phyloP scores from a whole-genome alignment of 35 echinoderm and acorn worm genomes.

The Eucidaris tribuloides region DNA sequence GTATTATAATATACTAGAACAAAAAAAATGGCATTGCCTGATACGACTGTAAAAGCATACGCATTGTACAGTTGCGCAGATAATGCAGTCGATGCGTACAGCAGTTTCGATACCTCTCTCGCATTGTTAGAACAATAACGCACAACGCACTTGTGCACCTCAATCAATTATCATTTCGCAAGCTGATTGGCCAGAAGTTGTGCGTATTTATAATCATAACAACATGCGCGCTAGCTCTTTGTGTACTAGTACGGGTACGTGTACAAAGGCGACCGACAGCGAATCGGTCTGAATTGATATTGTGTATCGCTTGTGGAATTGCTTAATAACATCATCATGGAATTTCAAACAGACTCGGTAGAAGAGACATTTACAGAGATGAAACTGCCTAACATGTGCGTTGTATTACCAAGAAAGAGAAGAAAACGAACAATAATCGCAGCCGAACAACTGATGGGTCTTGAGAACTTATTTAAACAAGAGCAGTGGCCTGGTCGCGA shows the following conservation, averaged over 20 bases:
- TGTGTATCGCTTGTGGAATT: neutral
- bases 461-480: slow-evolving; percentile 66
- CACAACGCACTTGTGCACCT: no score
- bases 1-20: no score
- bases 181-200: slow-evolving; percentile 5
- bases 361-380: neutral
- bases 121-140: no score
- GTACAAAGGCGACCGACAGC: neutral
- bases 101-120: no score
- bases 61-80: no score
- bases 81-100: no score
- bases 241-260: neutral
- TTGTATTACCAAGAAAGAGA: slow-evolving; percentile 17
- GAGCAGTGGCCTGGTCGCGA: slow-evolving; percentile 81
- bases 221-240: neutral
- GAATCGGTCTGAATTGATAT: neutral
- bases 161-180: slow-evolving; percentile 15
- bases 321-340: neutral
- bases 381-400: neutral
- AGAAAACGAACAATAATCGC: slow-evolving; percentile 67
- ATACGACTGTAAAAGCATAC: no score
- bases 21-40: no score
- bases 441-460: slow-evolving; percentile 56
- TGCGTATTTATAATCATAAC: neutral
- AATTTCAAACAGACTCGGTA: neutral